A percentile compares a stretch with the other conserved stretches of the same genome.
These are phyloP conservation scores for Andrena praecox DNA, from an alignment of 2,888 invertebrate genomes.

Conservation along the genomic window DNA sequence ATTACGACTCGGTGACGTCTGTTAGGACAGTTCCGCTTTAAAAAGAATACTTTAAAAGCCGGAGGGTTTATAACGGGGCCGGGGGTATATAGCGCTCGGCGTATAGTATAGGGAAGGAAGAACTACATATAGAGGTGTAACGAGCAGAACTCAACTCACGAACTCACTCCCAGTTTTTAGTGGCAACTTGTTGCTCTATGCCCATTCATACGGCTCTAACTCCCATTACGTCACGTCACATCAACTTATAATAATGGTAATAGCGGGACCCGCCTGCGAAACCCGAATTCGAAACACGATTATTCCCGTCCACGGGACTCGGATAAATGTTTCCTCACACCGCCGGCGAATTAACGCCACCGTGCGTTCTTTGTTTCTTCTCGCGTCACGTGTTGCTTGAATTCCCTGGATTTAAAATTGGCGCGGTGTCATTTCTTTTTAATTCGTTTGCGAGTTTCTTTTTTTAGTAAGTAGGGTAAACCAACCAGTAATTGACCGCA, in stretches of 20 bases:
- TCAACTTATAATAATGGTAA: constrained; percentile 85
- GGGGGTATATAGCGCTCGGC: constrained; percentile 79
- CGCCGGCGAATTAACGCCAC: constrained; percentile 52
- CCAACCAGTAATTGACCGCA: too few species aligned
- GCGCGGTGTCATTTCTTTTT: too few species aligned
- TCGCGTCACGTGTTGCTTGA: background rate
- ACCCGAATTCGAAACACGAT: constrained; percentile 80
- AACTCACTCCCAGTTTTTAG: constrained; percentile 85
- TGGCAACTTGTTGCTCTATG: constrained; percentile 85
- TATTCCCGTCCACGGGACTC: constrained; percentile 65
- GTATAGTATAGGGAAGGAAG: constrained; percentile 84
- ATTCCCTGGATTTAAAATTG: background rate
- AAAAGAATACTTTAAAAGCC: constrained; percentile 85
- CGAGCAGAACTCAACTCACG: constrained; percentile 85
- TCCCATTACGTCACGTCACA: constrained; percentile 85
- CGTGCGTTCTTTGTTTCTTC: constrained; percentile 35
- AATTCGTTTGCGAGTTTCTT: too few species aligned
- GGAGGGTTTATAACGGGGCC: constrained; percentile 84
- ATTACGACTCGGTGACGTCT: constrained; percentile 81
- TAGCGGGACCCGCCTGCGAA: constrained; percentile 73
- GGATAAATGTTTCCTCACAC: constrained; percentile 61
- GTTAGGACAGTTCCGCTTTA: constrained; percentile 84
- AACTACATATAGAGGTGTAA: constrained; percentile 85
- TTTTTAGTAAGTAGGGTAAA: too few species aligned
- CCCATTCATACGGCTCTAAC: constrained; percentile 85